phyloP scores from a whole-genome alignment of 2,888 invertebrate species.

The Luperina nickerlii region DNA sequence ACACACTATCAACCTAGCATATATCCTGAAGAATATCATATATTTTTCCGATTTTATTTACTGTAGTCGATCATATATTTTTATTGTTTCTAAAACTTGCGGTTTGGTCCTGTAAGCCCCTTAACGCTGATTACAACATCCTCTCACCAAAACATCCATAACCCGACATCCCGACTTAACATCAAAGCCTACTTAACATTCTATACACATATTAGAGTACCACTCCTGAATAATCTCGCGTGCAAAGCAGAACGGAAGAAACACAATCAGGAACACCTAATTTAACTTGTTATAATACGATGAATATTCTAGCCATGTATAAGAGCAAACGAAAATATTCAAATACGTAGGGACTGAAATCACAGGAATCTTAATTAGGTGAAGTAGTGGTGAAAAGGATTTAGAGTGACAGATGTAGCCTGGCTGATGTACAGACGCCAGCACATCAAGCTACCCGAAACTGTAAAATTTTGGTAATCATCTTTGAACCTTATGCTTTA shows the following conservation, averaged over 20 bases:
- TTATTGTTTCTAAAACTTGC: too few relatives aligned
- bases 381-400: not conserved
- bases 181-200: slow-evolving; percentile 41
- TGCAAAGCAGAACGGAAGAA: slow-evolving; percentile 49
- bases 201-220: slow-evolving; percentile 32
- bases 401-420: not conserved
- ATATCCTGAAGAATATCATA: too few relatives aligned
- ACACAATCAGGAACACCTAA: slow-evolving; percentile 43
- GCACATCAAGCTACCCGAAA: too few relatives aligned
- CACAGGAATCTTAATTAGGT: slow-evolving; percentile 1
- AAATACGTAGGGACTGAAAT: slow-evolving; percentile 55
- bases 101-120: too few relatives aligned
- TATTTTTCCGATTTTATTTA: too few relatives aligned
- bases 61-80: too few relatives aligned
- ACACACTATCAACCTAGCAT: too few relatives aligned
- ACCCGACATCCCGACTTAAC: not conserved
- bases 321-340: slow-evolving; percentile 60
- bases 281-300: slow-evolving; percentile 34
- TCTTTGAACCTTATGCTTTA: too few relatives aligned
- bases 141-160: not conserved
- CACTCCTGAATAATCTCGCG: slow-evolving; percentile 34
- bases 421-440: not conserved
- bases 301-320: slow-evolving; percentile 55
- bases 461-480: too few relatives aligned
- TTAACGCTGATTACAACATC: not conserved